Conservation (phyloP, 2,888 invertebrate genomes). For the Dicranocentrus wangi region DNA sequence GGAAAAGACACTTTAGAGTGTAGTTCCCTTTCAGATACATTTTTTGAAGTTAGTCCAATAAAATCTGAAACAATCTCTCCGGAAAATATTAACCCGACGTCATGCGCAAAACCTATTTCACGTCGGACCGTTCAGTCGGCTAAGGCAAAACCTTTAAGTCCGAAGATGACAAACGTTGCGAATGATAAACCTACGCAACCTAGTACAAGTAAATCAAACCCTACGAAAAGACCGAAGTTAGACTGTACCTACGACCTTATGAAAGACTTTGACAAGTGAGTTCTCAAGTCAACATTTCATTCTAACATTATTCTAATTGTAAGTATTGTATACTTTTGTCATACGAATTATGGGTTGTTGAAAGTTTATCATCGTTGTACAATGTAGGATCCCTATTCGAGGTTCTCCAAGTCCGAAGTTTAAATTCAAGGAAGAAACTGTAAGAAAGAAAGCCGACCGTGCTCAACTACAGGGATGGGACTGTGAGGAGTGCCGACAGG, state of each 20-base stretch:
- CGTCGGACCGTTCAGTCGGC: not conserved
- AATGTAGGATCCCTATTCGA: conserved; percentile 29
- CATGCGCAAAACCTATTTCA: not conserved
- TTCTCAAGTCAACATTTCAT: too few species aligned
- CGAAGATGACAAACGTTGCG: conserved; percentile 10
- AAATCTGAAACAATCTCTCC: not conserved
- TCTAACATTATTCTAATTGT: not conserved
- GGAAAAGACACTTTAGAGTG: not conserved
- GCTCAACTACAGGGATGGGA: conserved; percentile 6
- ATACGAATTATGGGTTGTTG: too few species aligned
- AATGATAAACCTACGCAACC: not conserved
- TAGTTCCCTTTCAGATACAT: not conserved
- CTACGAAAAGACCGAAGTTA: not conserved
- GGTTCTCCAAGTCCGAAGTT: conserved; percentile 14
- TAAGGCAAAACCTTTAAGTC: conserved; percentile 33
- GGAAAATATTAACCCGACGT: not conserved
- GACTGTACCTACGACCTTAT: conserved; percentile 29
- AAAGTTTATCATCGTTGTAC: not conserved
- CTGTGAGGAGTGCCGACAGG: conserved; percentile 17
- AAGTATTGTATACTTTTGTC: too few species aligned
- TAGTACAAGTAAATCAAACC: not conserved
- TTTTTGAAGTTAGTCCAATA: conserved; percentile 28
- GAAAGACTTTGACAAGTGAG: conserved; percentile 49
- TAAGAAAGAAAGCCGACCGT: conserved; percentile 35
- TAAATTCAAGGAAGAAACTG: conserved; percentile 1